Percentiles rank a stretch among this genome's conserved stretches.
phyloP scores from a whole-genome alignment of 2,888 invertebrate species.

The Ormyrus thymus region DNA sequence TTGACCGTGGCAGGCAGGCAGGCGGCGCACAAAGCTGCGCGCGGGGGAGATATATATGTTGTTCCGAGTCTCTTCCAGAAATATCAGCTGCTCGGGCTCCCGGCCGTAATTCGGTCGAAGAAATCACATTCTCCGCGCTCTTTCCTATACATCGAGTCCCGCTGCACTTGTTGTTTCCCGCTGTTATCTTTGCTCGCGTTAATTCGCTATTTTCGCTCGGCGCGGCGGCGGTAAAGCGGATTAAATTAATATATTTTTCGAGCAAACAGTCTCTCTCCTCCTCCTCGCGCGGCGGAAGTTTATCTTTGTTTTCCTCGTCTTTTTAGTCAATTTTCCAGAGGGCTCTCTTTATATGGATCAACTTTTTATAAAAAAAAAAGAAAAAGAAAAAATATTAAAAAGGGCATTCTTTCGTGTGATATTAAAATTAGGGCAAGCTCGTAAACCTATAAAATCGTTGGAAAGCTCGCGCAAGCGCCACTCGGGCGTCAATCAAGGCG shows the following conservation, averaged over 20 bases:
- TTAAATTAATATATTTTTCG: slow-evolving; percentile 23
- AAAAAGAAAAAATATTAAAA: too few species aligned
- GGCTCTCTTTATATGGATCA: too few species aligned
- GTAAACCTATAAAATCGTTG: too few species aligned
- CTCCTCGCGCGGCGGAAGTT: slow-evolving; percentile 6
- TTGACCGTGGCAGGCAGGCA: slow-evolving; percentile 24
- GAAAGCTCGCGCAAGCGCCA: neutral
- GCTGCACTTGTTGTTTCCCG: slow-evolving; percentile 16
- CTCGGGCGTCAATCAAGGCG: neutral
- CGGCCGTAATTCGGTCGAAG: neutral
- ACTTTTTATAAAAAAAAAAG: too few species aligned
- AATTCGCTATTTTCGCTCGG: slow-evolving; percentile 22
- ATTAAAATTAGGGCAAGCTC: too few species aligned
- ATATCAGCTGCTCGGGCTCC: slow-evolving; percentile 12
- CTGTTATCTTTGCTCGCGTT: slow-evolving; percentile 35
- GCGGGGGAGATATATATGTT: slow-evolving; percentile 11
- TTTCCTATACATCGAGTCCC: neutral
- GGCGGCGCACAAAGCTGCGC: neutral
- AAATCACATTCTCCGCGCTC: slow-evolving; percentile 26
- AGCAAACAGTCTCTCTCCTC: neutral
- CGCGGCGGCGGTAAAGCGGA: neutral
- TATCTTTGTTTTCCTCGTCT: neutral
- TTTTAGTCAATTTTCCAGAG: neutral
- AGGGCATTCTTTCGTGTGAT: too few species aligned
- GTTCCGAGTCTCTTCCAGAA: slow-evolving; percentile 29